Percentiles rank a stretch among this genome's conserved stretches.
Evolutionary conservation across 2,113 vertebrate genomes (phyloP).

Genomic region (Verasper variegatus): DNA sequence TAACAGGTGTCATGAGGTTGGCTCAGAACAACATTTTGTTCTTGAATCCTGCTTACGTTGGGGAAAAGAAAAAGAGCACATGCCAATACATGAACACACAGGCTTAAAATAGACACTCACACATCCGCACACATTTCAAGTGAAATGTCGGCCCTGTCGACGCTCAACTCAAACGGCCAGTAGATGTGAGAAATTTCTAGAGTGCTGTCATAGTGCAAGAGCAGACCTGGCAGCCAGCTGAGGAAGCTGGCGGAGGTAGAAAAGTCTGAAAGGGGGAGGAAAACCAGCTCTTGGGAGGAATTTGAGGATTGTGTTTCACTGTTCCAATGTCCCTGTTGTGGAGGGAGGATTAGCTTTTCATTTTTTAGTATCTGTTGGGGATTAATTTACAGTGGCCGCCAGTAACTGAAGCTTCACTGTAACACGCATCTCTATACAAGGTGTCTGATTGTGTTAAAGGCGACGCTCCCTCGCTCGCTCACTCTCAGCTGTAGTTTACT

Average conservation of each 20-base stretch:
- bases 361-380: constrained; percentile 61
- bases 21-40: constrained; percentile 8
- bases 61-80: neutral
- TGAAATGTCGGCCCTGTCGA: constrained; percentile 27
- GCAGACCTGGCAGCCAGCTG: constrained; percentile 24
- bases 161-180: constrained; percentile 14
- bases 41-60: constrained; percentile 3
- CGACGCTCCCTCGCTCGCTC: neutral
- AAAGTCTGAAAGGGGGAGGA: constrained; percentile 37
- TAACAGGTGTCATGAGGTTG: constrained; percentile 46
- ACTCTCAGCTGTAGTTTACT: constrained; percentile 48
- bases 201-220: constrained; percentile 11
- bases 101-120: constrained; percentile 37
- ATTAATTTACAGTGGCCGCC: constrained; percentile 71
- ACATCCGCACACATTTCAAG: neutral
- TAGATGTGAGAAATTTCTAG: constrained; percentile 44
- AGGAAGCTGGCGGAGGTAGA: constrained; percentile 35
- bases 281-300: constrained; percentile 52
- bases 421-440: constrained; percentile 23
- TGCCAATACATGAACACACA: constrained; percentile 26
- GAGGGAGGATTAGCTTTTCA: constrained; percentile 60
- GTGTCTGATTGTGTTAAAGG: constrained; percentile 36
- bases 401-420: constrained; percentile 53
- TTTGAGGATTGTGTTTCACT: constrained; percentile 53
- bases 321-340: constrained; percentile 54